phyloP scores from a whole-genome alignment of 2,797 vertebrate genomes.

The Thripadectes ignobilis region DNA sequence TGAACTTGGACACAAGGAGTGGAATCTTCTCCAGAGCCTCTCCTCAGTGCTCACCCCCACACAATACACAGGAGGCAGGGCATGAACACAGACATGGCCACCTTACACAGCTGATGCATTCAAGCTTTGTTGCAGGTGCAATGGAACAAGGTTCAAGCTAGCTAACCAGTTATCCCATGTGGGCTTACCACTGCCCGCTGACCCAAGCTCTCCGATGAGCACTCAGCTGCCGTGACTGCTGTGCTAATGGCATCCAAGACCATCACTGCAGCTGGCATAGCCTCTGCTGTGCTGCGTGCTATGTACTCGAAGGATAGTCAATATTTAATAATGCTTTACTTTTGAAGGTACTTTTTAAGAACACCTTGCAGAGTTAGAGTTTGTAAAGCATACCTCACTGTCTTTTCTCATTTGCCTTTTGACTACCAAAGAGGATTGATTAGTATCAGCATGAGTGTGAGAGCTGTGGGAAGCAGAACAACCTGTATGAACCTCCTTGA shows the following conservation, averaged over 20 bases:
- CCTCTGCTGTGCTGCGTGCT: background rate
- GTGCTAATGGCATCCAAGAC: background rate
- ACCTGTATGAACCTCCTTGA: background rate
- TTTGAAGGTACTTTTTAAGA: background rate
- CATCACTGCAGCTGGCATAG: background rate
- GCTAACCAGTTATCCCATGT: fast-evolving
- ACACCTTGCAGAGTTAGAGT: background rate
- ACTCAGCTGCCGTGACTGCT: fast-evolving
- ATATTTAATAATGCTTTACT: background rate
- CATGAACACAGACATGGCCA: background rate
- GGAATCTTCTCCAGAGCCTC: background rate
- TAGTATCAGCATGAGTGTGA: background rate
- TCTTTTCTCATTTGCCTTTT: background rate
- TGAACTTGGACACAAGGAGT: fast-evolving
- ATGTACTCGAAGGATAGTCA: background rate
- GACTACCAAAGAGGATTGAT: background rate
- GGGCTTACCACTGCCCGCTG: background rate
- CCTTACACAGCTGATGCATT: background rate
- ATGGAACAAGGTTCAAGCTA: fast-evolving
- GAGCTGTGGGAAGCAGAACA: background rate
- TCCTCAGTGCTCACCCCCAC: fast-evolving
- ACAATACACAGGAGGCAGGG: fast-evolving
- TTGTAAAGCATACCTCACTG: background rate
- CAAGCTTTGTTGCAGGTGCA: fast-evolving
- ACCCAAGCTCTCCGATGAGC: background rate